Evolutionary conservation across 2,888 invertebrate genomes (phyloP).

Genomic region (Anaspis maculata): DNA sequence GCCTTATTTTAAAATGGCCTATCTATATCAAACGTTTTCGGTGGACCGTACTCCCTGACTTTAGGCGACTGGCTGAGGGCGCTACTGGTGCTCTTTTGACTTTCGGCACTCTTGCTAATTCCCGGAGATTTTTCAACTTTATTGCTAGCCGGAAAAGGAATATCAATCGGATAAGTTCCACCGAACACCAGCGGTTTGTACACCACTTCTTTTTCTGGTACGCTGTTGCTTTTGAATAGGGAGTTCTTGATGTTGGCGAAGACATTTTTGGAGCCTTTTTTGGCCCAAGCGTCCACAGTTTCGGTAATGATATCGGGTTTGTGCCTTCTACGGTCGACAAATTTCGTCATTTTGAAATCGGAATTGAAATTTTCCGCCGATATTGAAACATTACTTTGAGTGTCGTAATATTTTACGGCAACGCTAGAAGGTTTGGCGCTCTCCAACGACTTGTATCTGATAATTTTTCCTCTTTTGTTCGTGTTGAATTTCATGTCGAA

Average conservation of each 20-base stretch:
- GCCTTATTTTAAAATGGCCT: slow-evolving; percentile 48
- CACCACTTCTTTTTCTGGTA: slow-evolving; percentile 31
- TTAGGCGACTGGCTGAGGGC: no score
- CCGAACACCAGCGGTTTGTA: slow-evolving; percentile 70
- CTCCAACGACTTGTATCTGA: slow-evolving; percentile 37
- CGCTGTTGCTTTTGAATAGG: slow-evolving; percentile 31
- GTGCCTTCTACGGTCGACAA: slow-evolving; percentile 26
- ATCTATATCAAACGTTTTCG: slow-evolving; percentile 52
- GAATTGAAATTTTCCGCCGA: slow-evolving; percentile 36
- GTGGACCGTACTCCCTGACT: slow-evolving; percentile 41
- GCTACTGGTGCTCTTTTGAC: no score
- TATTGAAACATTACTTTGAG: slow-evolving; percentile 36
- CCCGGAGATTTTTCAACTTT: no score
- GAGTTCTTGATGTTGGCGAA: slow-evolving; percentile 36
- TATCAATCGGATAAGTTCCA: slow-evolving; percentile 81
- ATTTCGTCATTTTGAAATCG: slow-evolving; percentile 32
- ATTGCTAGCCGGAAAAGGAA: slow-evolving; percentile 46
- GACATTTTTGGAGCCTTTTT: slow-evolving; percentile 31
- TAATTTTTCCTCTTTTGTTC: slow-evolving; percentile 27
- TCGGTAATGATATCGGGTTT: slow-evolving; percentile 50
- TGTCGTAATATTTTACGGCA: slow-evolving; percentile 35
- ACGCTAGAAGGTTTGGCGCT: slow-evolving; percentile 28
- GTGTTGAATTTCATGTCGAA: slow-evolving; percentile 33
- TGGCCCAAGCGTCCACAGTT: slow-evolving; percentile 58
- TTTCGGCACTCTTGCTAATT: no score